phyloP scores from a whole-genome alignment of 2,113 vertebrate species.

The Bubo scandiacus region DNA sequence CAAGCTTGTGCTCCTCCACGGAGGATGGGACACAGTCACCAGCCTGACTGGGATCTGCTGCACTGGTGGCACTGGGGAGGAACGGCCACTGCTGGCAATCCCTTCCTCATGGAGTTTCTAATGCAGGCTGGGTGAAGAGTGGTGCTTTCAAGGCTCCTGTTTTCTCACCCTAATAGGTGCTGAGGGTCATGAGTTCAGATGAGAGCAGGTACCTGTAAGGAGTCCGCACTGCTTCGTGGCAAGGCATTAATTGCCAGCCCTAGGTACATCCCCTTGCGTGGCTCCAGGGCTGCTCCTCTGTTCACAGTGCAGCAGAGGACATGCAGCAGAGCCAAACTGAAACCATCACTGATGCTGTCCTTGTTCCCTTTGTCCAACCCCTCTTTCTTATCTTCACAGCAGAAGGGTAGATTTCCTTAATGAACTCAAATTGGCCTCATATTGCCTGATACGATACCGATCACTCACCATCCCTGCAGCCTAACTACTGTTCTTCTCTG shows the following conservation, averaged over 20 bases:
- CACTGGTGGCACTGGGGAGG: not conserved
- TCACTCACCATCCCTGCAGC: not conserved
- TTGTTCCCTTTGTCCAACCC: not conserved
- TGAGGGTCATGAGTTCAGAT: not conserved
- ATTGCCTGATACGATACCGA: not conserved
- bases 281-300: not conserved
- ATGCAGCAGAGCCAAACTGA: not conserved
- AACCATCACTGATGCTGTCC: not conserved
- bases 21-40: not conserved
- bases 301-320: not conserved
- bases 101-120: not conserved
- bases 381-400: not conserved
- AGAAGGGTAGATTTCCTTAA: not conserved
- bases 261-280: accelerated
- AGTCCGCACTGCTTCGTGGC: not conserved
- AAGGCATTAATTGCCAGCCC: not conserved
- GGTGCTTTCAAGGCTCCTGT: not conserved
- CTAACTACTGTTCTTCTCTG: not conserved
- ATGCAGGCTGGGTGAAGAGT: too few relatives aligned
- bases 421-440: not conserved
- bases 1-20: not conserved
- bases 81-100: not conserved
- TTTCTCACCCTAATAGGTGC: not conserved
- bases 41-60: not conserved
- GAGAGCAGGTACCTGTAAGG: not conserved